Evolutionary conservation across 2,888 invertebrate genomes (phyloP).

Genomic region (Saturnia pavonia): DNA sequence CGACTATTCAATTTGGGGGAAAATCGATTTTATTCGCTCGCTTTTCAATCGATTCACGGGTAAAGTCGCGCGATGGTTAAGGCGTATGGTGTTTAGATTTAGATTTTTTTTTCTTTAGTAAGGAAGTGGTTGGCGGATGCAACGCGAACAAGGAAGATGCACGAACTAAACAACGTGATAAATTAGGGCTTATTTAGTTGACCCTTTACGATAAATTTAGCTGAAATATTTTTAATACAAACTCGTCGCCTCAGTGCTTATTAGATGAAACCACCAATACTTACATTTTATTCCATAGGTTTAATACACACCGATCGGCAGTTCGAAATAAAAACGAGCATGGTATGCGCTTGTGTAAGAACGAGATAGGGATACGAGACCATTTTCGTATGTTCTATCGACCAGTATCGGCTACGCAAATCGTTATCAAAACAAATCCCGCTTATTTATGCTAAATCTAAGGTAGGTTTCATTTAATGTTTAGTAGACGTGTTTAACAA

Average conservation of each 20-base stretch:
- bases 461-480: no score
- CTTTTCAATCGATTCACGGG: constrained; percentile 69
- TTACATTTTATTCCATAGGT: no score
- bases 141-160: constrained; percentile 52
- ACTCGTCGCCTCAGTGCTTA: not conserved
- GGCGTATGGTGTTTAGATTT: constrained; percentile 42
- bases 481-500: no score
- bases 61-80: constrained; percentile 65
- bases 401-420: no score
- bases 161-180: constrained; percentile 53
- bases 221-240: constrained; percentile 12
- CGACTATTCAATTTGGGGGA: constrained; percentile 79
- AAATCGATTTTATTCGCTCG: constrained; percentile 82
- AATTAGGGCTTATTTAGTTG: constrained; percentile 48
- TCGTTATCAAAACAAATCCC: no score
- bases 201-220: constrained; percentile 35
- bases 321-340: no score
- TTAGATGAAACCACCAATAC: no score
- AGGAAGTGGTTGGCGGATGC: constrained; percentile 76
- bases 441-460: no score
- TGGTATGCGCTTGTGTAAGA: no score
- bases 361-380: no score
- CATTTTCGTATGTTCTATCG: no score
- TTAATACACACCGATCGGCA: no score
- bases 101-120: constrained; percentile 55